Conservation (phyloP, 2,888 invertebrate genomes). For the Tetropium fuscum region DNA sequence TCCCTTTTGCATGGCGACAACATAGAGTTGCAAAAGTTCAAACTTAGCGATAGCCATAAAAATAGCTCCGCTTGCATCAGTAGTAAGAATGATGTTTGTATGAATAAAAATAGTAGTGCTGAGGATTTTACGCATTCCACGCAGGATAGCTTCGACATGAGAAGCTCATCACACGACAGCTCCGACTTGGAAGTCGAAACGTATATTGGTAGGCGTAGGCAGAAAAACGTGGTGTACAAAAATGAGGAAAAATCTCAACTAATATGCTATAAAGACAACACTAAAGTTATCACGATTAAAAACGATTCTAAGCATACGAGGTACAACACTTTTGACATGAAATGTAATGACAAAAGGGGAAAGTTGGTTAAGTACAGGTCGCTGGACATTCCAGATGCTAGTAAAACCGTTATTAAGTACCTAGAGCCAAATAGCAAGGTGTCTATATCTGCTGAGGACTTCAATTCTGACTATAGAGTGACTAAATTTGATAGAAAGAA, state of each 20-base stretch:
- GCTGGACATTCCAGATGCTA: slow-evolving; percentile 56
- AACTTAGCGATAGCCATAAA: slow-evolving; percentile 38
- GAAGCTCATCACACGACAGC: slow-evolving; percentile 57
- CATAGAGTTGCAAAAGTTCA: slow-evolving; percentile 49
- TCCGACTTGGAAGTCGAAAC: slow-evolving; percentile 59
- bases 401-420: slow-evolving; percentile 60
- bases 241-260: slow-evolving; percentile 62
- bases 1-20: slow-evolving; percentile 43
- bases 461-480: slow-evolving; percentile 57
- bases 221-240: slow-evolving; percentile 55
- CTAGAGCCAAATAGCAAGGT: slow-evolving; percentile 60
- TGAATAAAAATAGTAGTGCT: slow-evolving; percentile 56
- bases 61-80: slow-evolving; percentile 27
- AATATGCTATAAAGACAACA: slow-evolving; percentile 61
- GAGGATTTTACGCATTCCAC: slow-evolving; percentile 54
- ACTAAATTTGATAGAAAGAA: slow-evolving; percentile 54
- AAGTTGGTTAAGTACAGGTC: slow-evolving; percentile 62
- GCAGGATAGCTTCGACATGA: slow-evolving; percentile 45
- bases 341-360: slow-evolving; percentile 51
- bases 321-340: slow-evolving; percentile 64
- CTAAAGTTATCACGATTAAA: slow-evolving; percentile 60
- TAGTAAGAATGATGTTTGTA: slow-evolving; percentile 45
- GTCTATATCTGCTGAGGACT: slow-evolving; percentile 62
- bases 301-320: slow-evolving; percentile 60
- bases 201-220: slow-evolving; percentile 44